Conservation (phyloP, 2,797 vertebrate genomes). For the Nyctibius grandis region DNA sequence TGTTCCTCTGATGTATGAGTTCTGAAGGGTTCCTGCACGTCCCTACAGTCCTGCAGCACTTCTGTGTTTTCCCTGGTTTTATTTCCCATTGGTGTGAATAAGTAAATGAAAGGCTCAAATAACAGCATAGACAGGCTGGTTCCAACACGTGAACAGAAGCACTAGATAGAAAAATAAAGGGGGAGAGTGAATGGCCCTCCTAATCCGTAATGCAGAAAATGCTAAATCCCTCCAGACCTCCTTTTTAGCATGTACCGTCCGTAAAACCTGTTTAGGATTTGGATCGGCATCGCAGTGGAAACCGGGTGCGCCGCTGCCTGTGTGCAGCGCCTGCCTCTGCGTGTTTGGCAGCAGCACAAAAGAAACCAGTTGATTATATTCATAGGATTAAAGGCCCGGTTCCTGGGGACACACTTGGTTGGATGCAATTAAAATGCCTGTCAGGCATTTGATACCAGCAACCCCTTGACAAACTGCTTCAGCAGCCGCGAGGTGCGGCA, state of each 20-base stretch:
- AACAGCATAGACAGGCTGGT: background rate
- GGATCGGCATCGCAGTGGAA: background rate
- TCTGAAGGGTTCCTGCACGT: background rate
- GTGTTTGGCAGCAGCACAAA: constrained; percentile 67
- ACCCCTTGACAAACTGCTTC: constrained; percentile 61
- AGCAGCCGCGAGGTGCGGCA: constrained; percentile 64
- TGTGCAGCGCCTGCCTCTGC: constrained; percentile 6
- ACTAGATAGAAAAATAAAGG: background rate
- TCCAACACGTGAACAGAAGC: background rate
- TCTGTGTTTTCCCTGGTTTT: background rate
- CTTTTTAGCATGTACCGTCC: background rate
- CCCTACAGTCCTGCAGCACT: background rate
- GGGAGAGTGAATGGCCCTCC: background rate
- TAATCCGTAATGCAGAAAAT: constrained; percentile 9
- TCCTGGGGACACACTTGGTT: constrained; percentile 64
- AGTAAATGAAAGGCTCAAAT: background rate
- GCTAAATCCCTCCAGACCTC: background rate
- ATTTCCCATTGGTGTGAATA: background rate
- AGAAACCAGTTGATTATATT: constrained; percentile 59
- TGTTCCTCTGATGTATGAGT: background rate
- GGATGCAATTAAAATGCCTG: constrained; percentile 80
- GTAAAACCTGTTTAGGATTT: background rate
- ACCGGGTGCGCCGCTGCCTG: background rate
- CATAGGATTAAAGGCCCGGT: constrained; percentile 58
- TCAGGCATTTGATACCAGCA: constrained; percentile 73